Percentiles rank a stretch among this genome's conserved stretches.
phyloP scores from a whole-genome alignment of 2,888 invertebrate species.

The Cataglyphis livida region DNA sequence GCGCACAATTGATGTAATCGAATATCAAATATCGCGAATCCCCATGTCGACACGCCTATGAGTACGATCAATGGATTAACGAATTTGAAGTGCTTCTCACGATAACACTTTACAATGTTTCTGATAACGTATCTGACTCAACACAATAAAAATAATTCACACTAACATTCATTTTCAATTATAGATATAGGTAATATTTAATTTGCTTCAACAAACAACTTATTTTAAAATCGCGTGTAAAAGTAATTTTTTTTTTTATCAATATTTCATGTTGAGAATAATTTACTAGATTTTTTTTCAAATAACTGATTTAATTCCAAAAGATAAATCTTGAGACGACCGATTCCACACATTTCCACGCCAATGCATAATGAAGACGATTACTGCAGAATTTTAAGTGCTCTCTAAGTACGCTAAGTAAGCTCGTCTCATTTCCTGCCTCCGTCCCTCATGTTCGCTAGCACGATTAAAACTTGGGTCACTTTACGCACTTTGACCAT shows the following conservation, averaged over 20 bases:
- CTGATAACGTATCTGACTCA: not conserved
- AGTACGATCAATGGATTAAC: constrained; percentile 32
- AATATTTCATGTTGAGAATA: not conserved
- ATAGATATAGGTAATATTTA: not conserved
- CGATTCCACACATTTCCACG: constrained; percentile 29
- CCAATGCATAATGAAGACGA: constrained; percentile 28
- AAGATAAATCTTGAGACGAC: not conserved
- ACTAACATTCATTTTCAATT: not conserved
- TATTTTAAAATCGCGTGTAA: not conserved
- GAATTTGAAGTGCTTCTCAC: constrained; percentile 18
- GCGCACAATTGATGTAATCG: not conserved
- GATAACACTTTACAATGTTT: constrained; percentile 13
- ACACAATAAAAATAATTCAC: not conserved
- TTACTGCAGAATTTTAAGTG: constrained; percentile 58
- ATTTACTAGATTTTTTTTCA: not conserved
- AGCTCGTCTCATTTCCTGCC: constrained; percentile 41
- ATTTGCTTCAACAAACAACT: not conserved
- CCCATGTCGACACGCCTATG: constrained; percentile 1
- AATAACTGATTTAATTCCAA: not conserved
- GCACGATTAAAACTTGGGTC: constrained; percentile 58
- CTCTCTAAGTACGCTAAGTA: constrained; percentile 27
- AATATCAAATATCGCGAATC: not conserved
- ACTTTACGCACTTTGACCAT: constrained; percentile 36
- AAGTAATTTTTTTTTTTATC: not conserved
- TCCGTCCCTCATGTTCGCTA: not conserved